These are phyloP conservation scores for Argentina silus DNA, from an alignment of 2,797 vertebrate genomes.

Conservation along the genomic window DNA sequence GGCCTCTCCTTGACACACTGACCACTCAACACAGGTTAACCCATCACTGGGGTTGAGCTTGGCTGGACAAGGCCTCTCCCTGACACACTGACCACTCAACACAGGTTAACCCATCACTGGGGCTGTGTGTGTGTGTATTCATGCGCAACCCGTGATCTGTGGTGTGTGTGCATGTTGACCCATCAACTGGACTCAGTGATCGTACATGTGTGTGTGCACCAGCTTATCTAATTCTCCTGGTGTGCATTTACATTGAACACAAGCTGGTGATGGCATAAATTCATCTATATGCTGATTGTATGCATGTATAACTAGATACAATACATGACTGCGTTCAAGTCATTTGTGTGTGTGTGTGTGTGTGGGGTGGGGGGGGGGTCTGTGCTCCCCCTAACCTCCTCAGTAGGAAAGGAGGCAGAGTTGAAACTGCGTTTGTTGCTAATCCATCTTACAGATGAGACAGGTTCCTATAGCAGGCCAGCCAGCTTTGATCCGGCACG, in stretches of 20 bases:
- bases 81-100: constrained; percentile 15
- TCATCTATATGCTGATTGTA: background rate
- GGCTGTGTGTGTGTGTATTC: constrained; percentile 15
- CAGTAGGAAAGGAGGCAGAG: constrained; percentile 36
- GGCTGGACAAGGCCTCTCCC: constrained; percentile 38
- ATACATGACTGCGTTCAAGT: background rate
- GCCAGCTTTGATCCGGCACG: constrained; percentile 74
- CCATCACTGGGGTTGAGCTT: constrained; percentile 31
- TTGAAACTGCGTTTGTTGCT: constrained; percentile 55
- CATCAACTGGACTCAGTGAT: constrained; percentile 1
- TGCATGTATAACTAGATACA: background rate
- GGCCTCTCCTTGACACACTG: constrained; percentile 41
- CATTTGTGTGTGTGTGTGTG: background rate
- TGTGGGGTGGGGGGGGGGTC: background rate
- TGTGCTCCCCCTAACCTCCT: constrained; percentile 22
- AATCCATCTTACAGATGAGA: constrained; percentile 73
- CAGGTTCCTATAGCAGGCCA: constrained; percentile 56
- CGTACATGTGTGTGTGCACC: background rate
- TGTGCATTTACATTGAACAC: background rate
- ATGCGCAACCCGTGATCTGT: too few relatives aligned
- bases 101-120: constrained; percentile 9
- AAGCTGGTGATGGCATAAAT: constrained; percentile 18
- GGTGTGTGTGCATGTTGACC: too few relatives aligned
- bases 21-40: constrained; percentile 1
- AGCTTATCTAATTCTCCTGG: background rate